Percentiles rank a stretch among this genome's conserved stretches.
Conservation (phyloP, 1,140 invertebrate species). For the Psilanteris sp. region DNA sequence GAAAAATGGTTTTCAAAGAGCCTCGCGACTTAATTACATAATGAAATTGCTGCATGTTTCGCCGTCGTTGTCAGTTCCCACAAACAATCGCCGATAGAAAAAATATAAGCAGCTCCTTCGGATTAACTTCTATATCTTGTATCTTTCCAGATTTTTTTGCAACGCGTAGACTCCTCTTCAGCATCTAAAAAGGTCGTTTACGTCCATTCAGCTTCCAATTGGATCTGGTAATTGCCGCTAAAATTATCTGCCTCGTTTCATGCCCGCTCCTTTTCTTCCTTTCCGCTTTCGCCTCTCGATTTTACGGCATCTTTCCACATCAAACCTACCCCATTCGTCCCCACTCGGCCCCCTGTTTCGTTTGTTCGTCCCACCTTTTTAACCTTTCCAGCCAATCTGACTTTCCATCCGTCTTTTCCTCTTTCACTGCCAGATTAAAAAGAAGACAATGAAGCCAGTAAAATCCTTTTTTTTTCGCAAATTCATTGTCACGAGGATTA, state of each 20-base stretch:
- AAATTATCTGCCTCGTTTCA: conserved; percentile 69
- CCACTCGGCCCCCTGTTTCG: conserved; percentile 38
- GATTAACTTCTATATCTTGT: conserved; percentile 31
- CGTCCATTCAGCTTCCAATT: conserved; percentile 72
- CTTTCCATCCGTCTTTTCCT: conserved; percentile 45
- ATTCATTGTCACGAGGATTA: conserved; percentile 33
- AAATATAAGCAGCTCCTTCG: conserved; percentile 13
- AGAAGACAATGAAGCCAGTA: conserved; percentile 44
- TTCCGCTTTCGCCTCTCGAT: conserved; percentile 42
- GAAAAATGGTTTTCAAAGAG: too few relatives aligned
- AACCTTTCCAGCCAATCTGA: conserved; percentile 52
- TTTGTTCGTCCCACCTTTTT: conserved; percentile 51
- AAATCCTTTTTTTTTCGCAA: conserved; percentile 36
- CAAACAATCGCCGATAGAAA: conserved; percentile 14
- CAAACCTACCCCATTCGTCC: conserved; percentile 38
- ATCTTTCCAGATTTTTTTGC: conserved; percentile 37
- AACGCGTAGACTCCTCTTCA: conserved; percentile 48
- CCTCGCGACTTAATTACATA: too few relatives aligned
- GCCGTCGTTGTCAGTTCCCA: conserved; percentile 16
- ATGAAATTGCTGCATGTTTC: too few relatives aligned
- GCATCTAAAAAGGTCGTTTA: conserved; percentile 68
- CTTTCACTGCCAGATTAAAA: conserved; percentile 50
- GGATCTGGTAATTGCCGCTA: conserved; percentile 72
- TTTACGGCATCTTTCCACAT: conserved; percentile 51
- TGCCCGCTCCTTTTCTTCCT: conserved; percentile 26